These are phyloP conservation scores for Zoanthus gigantus DNA, from an alignment of 92 coral and sea anemone species.

Conservation along the genomic window DNA sequence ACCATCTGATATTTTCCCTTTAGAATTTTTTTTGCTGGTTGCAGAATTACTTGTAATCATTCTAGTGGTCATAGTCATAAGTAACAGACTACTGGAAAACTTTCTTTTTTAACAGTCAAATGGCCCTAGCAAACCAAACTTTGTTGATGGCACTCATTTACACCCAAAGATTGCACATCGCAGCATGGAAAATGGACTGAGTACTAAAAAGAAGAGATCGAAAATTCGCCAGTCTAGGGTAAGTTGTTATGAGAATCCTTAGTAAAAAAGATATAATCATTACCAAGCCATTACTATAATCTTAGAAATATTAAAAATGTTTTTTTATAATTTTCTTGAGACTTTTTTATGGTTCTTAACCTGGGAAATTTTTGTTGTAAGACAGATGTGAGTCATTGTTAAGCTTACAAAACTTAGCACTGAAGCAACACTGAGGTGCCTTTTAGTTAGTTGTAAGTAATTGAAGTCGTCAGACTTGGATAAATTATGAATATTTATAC, in stretches of 20 bases:
- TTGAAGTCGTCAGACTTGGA: slow-evolving; percentile 60
- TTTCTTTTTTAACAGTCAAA: slow-evolving; percentile 60
- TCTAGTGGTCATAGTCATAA: neutral
- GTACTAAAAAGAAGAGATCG: slow-evolving; percentile 79
- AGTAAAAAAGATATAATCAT: too few species aligned
- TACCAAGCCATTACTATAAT: too few species aligned
- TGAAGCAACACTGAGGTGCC: slow-evolving; percentile 7
- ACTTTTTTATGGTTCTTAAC: neutral
- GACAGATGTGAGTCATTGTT: slow-evolving; percentile 34
- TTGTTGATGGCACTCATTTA: slow-evolving; percentile 65
- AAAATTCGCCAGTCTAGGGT: slow-evolving; percentile 88
- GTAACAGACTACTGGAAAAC: neutral
- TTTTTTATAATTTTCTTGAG: neutral
- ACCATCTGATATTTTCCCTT: neutral
- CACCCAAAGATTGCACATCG: slow-evolving; percentile 79
- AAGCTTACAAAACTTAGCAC: neutral
- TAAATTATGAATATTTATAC: slow-evolving; percentile 53
- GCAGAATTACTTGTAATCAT: neutral
- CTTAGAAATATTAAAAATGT: too few species aligned
- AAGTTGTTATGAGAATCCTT: slow-evolving; percentile 10
- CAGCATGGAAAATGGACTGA: slow-evolving; percentile 82
- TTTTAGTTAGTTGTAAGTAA: slow-evolving; percentile 17
- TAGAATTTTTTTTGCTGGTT: neutral
- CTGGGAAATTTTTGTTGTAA: slow-evolving; percentile 4
- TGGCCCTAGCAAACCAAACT: slow-evolving; percentile 81